Percentiles rank a stretch among this genome's conserved stretches.
phyloP scores from a whole-genome alignment of 2,113 vertebrate genomes.

The Corythaeola cristata region DNA sequence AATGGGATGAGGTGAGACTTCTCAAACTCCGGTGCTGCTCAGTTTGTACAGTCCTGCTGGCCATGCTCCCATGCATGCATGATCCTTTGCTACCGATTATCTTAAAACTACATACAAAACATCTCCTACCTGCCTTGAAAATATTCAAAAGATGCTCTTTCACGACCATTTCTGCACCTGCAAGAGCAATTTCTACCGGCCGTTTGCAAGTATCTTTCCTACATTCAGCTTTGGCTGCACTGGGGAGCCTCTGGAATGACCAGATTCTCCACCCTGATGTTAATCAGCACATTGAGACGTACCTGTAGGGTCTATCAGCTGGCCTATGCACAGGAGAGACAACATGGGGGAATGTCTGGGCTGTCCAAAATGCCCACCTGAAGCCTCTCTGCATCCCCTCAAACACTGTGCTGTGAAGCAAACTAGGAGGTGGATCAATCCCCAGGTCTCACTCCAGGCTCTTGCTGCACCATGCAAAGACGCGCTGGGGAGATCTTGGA shows the following conservation, averaged over 20 bases:
- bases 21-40: neutral
- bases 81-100: accelerated
- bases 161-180: neutral
- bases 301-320: neutral
- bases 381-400: neutral
- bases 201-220: neutral
- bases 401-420: neutral
- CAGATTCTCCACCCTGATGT: neutral
- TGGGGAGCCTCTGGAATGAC: neutral
- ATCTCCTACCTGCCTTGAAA: neutral
- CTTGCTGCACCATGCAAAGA: neutral
- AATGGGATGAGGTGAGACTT: neutral
- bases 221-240: neutral
- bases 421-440: neutral
- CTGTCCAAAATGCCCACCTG: neutral
- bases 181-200: neutral
- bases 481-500: accelerated
- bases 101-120: neutral
- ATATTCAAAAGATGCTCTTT: neutral
- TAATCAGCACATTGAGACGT: neutral
- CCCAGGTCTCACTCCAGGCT: neutral
- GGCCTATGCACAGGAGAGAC: accelerated
- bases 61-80: too few relatives aligned
- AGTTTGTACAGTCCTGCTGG: neutral
- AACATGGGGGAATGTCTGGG: neutral